Percentiles rank a stretch among this genome's conserved stretches.
These are phyloP conservation scores for Spilarctia lutea DNA, from an alignment of 2,888 invertebrate genomes.

Conservation along the genomic window DNA sequence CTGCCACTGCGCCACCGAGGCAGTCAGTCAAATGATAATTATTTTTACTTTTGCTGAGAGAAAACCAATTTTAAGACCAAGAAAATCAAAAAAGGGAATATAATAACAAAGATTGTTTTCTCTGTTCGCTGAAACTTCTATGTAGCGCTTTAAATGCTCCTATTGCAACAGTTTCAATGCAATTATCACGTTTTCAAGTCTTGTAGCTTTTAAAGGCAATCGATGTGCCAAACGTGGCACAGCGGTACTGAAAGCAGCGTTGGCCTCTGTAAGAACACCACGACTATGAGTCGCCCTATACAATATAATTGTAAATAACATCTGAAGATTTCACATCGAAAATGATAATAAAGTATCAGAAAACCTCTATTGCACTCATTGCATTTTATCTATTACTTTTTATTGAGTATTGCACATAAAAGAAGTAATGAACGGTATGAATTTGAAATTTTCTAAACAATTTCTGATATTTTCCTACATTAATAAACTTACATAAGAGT, in stretches of 20 bases:
- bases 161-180: slow-evolving; percentile 33
- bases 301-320: slow-evolving; percentile 46
- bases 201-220: slow-evolving; percentile 29
- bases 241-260: slow-evolving; percentile 30
- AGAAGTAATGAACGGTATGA: slow-evolving; percentile 30
- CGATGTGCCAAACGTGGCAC: slow-evolving; percentile 30
- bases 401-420: slow-evolving; percentile 28
- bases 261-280: slow-evolving; percentile 36
- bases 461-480: slow-evolving; percentile 10
- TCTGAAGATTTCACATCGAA: slow-evolving; percentile 31
- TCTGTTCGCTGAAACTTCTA: slow-evolving; percentile 4
- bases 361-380: slow-evolving; percentile 25
- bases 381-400: slow-evolving; percentile 30
- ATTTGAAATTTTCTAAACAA: slow-evolving; percentile 22
- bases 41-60: no score
- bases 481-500: slow-evolving; percentile 27
- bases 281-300: slow-evolving; percentile 46
- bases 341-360: slow-evolving; percentile 30
- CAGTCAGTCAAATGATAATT: no score
- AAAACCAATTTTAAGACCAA: no score
- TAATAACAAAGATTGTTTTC: background rate
- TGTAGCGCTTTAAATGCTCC: slow-evolving; percentile 9
- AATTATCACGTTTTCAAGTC: slow-evolving; percentile 22
- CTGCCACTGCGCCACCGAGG: no score
- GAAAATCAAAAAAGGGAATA: no score